Conservation (phyloP, 1,140 invertebrate species). For the Panagrolaimus sp. region DNA sequence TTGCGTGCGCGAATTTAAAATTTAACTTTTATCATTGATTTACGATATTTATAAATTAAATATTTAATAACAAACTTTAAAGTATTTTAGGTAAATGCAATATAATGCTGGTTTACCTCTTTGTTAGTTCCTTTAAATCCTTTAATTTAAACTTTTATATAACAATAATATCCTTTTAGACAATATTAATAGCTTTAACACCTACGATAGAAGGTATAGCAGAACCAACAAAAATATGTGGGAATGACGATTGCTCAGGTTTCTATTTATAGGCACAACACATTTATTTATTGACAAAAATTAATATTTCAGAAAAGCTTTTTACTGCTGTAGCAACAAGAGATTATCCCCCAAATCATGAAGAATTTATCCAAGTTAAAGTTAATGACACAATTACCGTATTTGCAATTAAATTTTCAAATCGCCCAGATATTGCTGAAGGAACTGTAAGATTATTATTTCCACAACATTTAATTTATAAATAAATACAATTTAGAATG, state of each 20-base stretch:
- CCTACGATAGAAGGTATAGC: not conserved
- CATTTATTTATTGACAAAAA: not conserved
- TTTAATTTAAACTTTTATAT: no score
- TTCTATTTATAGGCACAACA: not conserved
- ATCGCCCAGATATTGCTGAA: not conserved
- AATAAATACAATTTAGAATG: not conserved
- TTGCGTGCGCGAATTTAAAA: no score
- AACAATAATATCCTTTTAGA: not conserved
- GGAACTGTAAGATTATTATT: not conserved
- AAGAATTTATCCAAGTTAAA: not conserved
- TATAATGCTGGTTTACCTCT: no score
- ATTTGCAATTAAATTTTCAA: conserved; percentile 12
- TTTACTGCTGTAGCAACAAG: not conserved
- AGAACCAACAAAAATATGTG: conserved; percentile 8
- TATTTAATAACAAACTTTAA: no score
- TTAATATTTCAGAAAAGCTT: not conserved
- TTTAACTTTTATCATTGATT: no score
- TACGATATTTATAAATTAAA: no score
- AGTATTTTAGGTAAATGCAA: no score
- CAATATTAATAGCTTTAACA: not conserved
- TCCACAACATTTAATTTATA: no score
- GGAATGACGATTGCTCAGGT: conserved; percentile 18
- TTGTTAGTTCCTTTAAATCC: no score
- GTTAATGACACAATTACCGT: not conserved
- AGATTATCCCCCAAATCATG: not conserved